A percentile compares a stretch with the other conserved stretches of the same genome.
These are phyloP conservation scores for Acanthis flammea DNA, from an alignment of 2,797 vertebrate genomes.

Conservation along the genomic window DNA sequence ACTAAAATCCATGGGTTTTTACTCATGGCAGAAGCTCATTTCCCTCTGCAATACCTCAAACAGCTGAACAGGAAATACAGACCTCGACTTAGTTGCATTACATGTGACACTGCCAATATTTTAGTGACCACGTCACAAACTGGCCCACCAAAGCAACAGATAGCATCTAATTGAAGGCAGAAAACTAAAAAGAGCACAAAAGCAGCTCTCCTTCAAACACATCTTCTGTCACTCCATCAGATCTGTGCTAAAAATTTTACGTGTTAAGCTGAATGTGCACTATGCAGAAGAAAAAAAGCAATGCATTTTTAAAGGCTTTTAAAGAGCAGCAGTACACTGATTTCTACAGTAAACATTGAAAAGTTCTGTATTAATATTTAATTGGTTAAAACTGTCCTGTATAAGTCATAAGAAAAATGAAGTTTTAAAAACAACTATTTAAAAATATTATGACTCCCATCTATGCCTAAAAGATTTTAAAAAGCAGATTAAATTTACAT, in stretches of 20 bases:
- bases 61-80: not conserved
- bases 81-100: not conserved
- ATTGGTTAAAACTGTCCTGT: not conserved
- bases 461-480: not conserved
- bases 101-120: not conserved
- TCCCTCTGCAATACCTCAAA: not conserved
- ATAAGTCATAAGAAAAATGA: not conserved
- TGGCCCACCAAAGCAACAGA: not conserved
- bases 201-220: not conserved
- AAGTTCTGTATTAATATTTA: not conserved
- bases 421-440: not conserved
- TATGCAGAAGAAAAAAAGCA: not conserved
- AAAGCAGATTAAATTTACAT: not conserved
- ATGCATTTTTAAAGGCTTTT: constrained; percentile 9
- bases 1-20: not conserved
- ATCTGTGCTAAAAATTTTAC: not conserved
- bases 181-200: not conserved
- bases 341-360: not conserved
- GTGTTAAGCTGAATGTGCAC: not conserved
- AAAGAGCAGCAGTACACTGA: not conserved
- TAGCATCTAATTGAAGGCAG: not conserved
- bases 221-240: not conserved
- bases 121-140: not conserved
- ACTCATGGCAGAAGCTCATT: not conserved
- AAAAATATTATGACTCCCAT: not conserved